Percentiles rank a stretch among this genome's conserved stretches.
These are phyloP conservation scores for Thecocarcelia acutangulata DNA, from an alignment of 2,888 invertebrate species.

Conservation along the genomic window DNA sequence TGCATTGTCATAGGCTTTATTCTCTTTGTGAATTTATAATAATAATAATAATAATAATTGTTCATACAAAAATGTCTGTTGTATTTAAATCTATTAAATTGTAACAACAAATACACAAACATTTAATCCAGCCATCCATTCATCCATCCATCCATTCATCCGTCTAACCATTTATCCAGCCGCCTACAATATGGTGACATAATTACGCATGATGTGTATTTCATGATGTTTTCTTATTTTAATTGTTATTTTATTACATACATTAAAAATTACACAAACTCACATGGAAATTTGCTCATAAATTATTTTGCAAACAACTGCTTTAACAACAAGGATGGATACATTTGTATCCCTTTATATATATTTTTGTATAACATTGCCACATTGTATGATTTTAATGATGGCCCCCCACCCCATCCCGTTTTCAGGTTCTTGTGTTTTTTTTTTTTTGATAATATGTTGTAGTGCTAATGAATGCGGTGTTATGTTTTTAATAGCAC, in stretches of 20 bases:
- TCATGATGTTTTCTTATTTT: slow-evolving; percentile 63
- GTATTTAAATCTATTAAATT: slow-evolving; percentile 65
- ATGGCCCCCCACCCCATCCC: background rate
- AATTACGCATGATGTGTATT: slow-evolving; percentile 57
- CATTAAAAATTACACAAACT: slow-evolving; percentile 26
- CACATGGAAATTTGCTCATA: slow-evolving; percentile 16
- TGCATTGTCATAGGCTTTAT: background rate
- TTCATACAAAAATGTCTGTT: slow-evolving; percentile 28
- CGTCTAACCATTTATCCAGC: background rate
- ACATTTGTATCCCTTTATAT: slow-evolving; percentile 45
- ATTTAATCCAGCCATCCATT: background rate
- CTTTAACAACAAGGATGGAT: slow-evolving; percentile 44
- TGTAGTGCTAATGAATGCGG: slow-evolving; percentile 46
- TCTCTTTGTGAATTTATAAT: slow-evolving; percentile 48
- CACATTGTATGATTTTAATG: slow-evolving; percentile 30
- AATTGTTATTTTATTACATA: slow-evolving; percentile 65
- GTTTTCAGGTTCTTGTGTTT: background rate
- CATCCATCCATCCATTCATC: background rate
- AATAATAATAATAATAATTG: background rate
- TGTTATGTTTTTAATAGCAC: slow-evolving; percentile 53
- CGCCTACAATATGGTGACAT: slow-evolving; percentile 32
- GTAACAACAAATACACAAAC: slow-evolving; percentile 43
- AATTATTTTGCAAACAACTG: slow-evolving; percentile 49
- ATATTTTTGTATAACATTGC: slow-evolving; percentile 24
- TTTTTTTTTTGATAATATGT: slow-evolving; percentile 25